Base-by-base conservation (phyloP, 2,797 vertebrate genomes). In the Brachymystax lenok region DNA sequence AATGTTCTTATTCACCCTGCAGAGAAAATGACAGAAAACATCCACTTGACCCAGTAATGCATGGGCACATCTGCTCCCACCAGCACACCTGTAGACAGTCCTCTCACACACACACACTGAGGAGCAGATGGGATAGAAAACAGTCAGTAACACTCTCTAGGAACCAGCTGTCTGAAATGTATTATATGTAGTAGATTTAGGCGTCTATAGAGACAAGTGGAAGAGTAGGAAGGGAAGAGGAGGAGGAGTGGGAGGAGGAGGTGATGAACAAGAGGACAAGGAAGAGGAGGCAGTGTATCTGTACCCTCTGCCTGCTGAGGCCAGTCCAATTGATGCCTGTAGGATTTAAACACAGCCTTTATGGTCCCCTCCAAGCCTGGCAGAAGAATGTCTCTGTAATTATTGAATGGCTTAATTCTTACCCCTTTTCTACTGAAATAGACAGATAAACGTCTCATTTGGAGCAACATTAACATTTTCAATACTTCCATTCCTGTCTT, bases 31-130 rank as follows among this genome's bases (percentile, higher is more conserved):
- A 13, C 82, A 85, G 74, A 88, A 89, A 84, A 35, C 13, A 63
- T 74, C 33, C 71, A 80, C 84, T 90, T 88, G 70, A 85, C 79
- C 83, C 50, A 71, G 71, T 83, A 76, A 79, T 27, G 69, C 24
- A 56, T 33, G 80, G 74, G 73, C 78, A 75, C 80, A 84, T 83
- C 85, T 89, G 85, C 79, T 84, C 80, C 75, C 75, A 68, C 46
- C 74, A 64, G 73, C 79, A 72, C 79, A 87, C 76, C 77, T 89
- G 83, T 63, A 63, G 59, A 63, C 59, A 63, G 21, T 46, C 21
- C 59, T 63, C 59, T 63, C n/a, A 3, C 16, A 73, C 71, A 79
- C 74, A 76, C 69, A 84, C 59, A 33, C 80, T 78, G 63, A 66
- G 10, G 63, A 24, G 79, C 86, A 85, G 81, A 72, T 82, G 83